Evolutionary conservation across 64 coral and sea anemone species (phyloP).

Genomic region (Dendrophyllia cribrosa): DNA sequence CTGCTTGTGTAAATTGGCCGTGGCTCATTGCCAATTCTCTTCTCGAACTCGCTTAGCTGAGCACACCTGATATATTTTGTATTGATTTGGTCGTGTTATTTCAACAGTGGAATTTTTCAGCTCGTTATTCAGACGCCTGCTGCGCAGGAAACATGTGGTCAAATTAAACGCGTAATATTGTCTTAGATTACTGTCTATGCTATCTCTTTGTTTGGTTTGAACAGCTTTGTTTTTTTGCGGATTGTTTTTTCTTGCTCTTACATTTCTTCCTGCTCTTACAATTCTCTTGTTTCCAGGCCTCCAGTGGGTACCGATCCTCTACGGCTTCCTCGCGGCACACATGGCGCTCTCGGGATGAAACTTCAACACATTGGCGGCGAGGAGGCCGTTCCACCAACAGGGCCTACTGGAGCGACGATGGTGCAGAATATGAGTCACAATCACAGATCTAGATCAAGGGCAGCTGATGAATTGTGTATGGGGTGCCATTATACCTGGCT

Average conservation of each 20-base stretch:
- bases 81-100: no score
- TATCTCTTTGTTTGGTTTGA: neutral
- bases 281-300: constrained; percentile 59
- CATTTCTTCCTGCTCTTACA: neutral
- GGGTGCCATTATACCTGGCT: neutral
- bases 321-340: constrained; percentile 70
- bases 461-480: neutral
- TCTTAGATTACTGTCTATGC: neutral
- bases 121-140: no score
- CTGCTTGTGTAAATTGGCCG: no score
- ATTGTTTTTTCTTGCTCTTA: neutral
- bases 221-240: neutral
- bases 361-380: constrained; percentile 57
- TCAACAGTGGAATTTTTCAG: no score
- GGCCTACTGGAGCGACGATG: constrained; percentile 89
- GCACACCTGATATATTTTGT: no score
- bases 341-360: constrained; percentile 77
- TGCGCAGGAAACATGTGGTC: no score
- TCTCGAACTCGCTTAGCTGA: no score
- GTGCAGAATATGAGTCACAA: constrained; percentile 81
- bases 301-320: constrained; percentile 88
- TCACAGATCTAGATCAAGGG: constrained; percentile 41
- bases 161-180: no score
- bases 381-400: constrained; percentile 47
- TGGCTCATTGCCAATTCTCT: no score